Evolutionary conservation across 2,888 invertebrate species (phyloP).

Genomic region (Caradrina kadenii): DNA sequence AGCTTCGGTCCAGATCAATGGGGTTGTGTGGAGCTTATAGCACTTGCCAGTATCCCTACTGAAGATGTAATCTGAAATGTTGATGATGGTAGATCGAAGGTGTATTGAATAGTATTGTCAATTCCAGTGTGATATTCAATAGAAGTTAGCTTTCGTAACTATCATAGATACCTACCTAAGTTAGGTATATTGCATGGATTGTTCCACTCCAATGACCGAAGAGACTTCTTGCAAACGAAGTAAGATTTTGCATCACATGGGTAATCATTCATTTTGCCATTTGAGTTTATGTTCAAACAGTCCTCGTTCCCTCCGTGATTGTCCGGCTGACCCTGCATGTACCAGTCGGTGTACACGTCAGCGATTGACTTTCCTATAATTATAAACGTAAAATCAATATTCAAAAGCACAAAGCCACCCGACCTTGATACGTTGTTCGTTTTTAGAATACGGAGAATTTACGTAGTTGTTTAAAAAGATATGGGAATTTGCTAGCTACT

Average conservation of each 20-base stretch:
- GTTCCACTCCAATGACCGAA: slow-evolving; percentile 76
- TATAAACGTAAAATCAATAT: background rate
- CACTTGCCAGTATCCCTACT: slow-evolving; percentile 71
- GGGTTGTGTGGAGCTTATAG: slow-evolving; percentile 79
- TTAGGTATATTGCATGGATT: slow-evolving; percentile 74
- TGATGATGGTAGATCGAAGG: background rate
- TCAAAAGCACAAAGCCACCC: background rate
- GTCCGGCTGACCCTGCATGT: background rate
- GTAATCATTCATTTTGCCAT: slow-evolving; percentile 73
- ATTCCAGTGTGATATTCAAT: too few species aligned
- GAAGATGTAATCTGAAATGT: slow-evolving; percentile 75
- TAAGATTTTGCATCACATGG: slow-evolving; percentile 69
- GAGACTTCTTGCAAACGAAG: slow-evolving; percentile 80
- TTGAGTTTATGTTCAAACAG: slow-evolving; percentile 68
- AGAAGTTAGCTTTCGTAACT: too few species aligned
- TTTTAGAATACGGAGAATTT: too few species aligned
- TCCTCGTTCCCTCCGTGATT: slow-evolving; percentile 65
- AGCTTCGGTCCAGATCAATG: slow-evolving; percentile 79
- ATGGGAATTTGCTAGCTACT: too few species aligned
- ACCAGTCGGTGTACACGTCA: slow-evolving; percentile 1
- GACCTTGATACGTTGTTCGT: too few species aligned
- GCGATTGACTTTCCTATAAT: slow-evolving; percentile 7
- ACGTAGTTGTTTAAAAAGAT: too few species aligned
- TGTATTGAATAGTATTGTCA: too few species aligned
- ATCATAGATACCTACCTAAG: slow-evolving; percentile 71